Base-by-base conservation (phyloP, 2,797 vertebrate species). In the Clangula hyemalis region DNA sequence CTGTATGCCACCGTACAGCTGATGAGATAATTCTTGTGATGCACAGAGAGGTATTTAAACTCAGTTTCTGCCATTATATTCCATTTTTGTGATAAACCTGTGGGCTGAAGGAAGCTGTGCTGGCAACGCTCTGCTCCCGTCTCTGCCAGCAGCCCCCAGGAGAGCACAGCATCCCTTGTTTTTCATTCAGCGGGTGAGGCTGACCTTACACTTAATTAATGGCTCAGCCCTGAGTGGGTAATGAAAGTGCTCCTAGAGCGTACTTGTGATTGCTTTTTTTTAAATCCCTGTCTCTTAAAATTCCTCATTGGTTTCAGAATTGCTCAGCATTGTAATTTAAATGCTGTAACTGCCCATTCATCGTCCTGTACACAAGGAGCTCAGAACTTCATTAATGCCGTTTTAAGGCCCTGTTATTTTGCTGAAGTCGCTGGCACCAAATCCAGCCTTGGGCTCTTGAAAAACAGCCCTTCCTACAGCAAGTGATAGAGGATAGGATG, bases 381-480 rank as follows among this genome's bases (percentile, higher is more conserved):
- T 84, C 60, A 86, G 85, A 88, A 87, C 45, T 91, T 90, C 70
- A 86, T 94, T 95, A 90, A 65, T 77, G 61, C 61, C 3, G 0
- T 86, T 95, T 94, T 86, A 87, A 94, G 85, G 64, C 49, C 36
- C 28, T 82, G 39, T 57, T 57, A 90, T 93, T 94, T 94, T 2
- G 10, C 71, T 94, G 85, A 87, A 85, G 43, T 61, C 93, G 68
- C 60, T 87, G 78, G 85, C 83, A 91, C 45, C 73, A 95, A 75
- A 89, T 76, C 64, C 87, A 86, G 60, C 60, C 73, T 1, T 2
- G 87, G 60, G 62, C 60, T 91, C 25, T 92, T 79, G 45, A 85
- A 93, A 90, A 85, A 6, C 32, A 69, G 18, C 32, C 25, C 24
- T 95, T 94, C 57, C 64, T 87, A 79, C 30, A 87, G 39, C 49